These are phyloP conservation scores for Xylocopa sonorina DNA, from an alignment of 1,140 invertebrate genomes.

Conservation along the genomic window DNA sequence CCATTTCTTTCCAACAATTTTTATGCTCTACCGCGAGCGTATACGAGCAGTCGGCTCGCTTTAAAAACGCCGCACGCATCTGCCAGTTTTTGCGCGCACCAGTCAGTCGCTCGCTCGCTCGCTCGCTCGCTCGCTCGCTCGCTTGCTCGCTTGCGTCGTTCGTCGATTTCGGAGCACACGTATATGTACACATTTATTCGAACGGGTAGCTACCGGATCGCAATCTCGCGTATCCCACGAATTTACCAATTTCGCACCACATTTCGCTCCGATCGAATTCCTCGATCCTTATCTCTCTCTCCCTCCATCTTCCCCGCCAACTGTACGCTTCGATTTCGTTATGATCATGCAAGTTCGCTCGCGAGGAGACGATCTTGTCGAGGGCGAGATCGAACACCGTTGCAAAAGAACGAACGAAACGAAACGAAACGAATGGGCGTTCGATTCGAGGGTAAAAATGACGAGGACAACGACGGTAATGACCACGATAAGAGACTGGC, in stretches of 20 bases:
- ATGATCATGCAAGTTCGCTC: background rate
- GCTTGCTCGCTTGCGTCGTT: slow-evolving; percentile 35
- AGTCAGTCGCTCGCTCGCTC: too few species aligned
- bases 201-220: background rate
- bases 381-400: background rate
- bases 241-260: background rate
- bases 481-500: slow-evolving; percentile 37
- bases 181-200: slow-evolving; percentile 34
- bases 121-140: too few species aligned
- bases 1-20: background rate
- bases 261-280: background rate
- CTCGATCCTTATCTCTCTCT: background rate
- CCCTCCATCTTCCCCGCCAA: too few species aligned
- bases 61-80: slow-evolving; percentile 65
- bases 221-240: slow-evolving; percentile 18
- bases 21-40: slow-evolving; percentile 28
- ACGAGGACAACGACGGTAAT: slow-evolving; percentile 35
- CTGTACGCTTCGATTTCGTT: background rate
- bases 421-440: slow-evolving; percentile 16
- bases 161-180: slow-evolving; percentile 39
- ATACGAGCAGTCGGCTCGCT: slow-evolving; percentile 40
- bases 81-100: slow-evolving; percentile 56
- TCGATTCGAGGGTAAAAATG: slow-evolving; percentile 10
- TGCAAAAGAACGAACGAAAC: background rate
- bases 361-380: background rate